Evolutionary conservation across 2,888 invertebrate genomes (phyloP), one percentile per base, ranked within the genome.

Genomic region (Dynastes maya): DNA sequence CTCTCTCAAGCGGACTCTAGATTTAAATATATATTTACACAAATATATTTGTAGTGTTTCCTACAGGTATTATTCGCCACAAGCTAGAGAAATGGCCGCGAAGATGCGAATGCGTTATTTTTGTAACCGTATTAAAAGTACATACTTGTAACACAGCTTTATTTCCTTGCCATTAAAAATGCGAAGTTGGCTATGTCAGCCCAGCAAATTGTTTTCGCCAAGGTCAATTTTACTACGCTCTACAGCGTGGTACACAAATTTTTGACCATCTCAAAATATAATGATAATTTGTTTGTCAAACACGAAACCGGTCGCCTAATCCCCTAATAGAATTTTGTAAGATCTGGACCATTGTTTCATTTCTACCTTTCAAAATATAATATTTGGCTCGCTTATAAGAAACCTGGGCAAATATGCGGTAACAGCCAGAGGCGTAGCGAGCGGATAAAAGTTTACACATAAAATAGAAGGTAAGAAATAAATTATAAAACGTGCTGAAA

Each of bases 151-250:
- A 55, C 53, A 55, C 53, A 9, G 53, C n/a, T 67, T 67, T 16
- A 45, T 49, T 16, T 22, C 11, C 22, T 68, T 68, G 68, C 68
- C 45, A 45, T 13, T 27, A 68, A 68, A 68, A 51, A 68, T 68
- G 27, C 22, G 68, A 68, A 6, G 68, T 68, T 68, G 68, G 68
- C 68, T 37, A 51, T 29, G 16, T 68, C 11, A 37, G 16, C n/a
- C 27, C 68, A 22, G 11, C 16, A 22, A 68, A 68, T 27, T 49
- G 51, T 49, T 45, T 22, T 49, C 37, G 6, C 45, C 49, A 68
- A 68, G 68, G 68, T 27, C 68, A 45, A 27, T 49, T 68, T 68
- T 68, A 68, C 68, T 68, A 68, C 67, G 65, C 32, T n/a, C 16
- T 55, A 16, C 13, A 61, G 22, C 29, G 29, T 27, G 16, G 29